These are phyloP conservation scores for Tanypteryx hageni DNA, from an alignment of 2,888 invertebrate genomes.

Conservation along the genomic window DNA sequence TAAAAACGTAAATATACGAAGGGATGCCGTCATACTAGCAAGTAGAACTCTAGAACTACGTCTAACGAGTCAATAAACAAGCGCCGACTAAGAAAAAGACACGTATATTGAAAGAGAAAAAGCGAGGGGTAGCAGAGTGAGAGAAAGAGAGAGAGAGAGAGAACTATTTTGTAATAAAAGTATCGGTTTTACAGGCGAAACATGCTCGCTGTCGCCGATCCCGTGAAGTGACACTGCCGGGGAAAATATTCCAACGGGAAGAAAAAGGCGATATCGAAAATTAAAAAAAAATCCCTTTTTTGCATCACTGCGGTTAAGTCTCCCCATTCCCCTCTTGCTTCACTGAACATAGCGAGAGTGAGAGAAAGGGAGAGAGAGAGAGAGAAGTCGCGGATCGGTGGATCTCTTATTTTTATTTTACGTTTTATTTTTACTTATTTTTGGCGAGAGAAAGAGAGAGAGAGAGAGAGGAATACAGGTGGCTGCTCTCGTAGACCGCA, in stretches of 20 bases:
- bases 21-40: too few species aligned
- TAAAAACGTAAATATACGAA: too few species aligned
- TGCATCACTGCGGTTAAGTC: background rate
- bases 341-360: background rate
- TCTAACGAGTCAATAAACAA: too few species aligned
- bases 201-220: background rate
- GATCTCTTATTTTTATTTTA: background rate
- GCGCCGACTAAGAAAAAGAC: too few species aligned
- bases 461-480: background rate
- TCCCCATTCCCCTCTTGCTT: background rate
- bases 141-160: background rate
- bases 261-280: background rate
- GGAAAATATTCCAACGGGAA: background rate
- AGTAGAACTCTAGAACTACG: too few species aligned
- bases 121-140: too few species aligned
- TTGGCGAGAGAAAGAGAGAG: background rate
- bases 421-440: background rate
- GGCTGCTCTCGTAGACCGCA: slow-evolving; percentile 9
- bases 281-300: background rate
- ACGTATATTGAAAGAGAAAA: too few species aligned
- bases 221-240: background rate
- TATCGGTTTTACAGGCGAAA: background rate
- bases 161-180: background rate
- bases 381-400: background rate
- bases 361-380: background rate